phyloP scores from a whole-genome alignment of 2,797 vertebrate species.

The Helostoma temminkii region DNA sequence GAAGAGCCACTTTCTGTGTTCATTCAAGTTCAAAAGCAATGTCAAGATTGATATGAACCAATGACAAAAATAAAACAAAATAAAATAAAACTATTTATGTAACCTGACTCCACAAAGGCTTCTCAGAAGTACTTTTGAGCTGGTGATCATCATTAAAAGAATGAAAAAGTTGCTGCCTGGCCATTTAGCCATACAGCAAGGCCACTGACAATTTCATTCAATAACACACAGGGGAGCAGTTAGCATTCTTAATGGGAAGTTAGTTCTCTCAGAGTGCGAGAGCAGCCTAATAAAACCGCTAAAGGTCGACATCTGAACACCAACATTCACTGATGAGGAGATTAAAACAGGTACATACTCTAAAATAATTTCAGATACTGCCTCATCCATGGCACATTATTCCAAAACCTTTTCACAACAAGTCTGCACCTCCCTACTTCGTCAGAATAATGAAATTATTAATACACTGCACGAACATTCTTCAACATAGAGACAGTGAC shows the following conservation, averaged over 20 bases:
- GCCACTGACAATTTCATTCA: conserved; percentile 50
- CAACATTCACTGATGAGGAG: conserved; percentile 25
- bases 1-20: conserved; percentile 30
- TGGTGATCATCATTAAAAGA: conserved; percentile 44
- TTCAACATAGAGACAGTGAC: conserved; percentile 45
- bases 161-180: conserved; percentile 41
- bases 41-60: conserved; percentile 43
- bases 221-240: conserved; percentile 58
- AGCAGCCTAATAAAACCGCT: conserved; percentile 49
- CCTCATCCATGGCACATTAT: conserved; percentile 2
- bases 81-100: conserved; percentile 20
- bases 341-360: conserved; percentile 35
- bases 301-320: conserved; percentile 34
- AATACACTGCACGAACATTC: conserved; percentile 29
- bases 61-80: conserved; percentile 10
- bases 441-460: conserved; percentile 42
- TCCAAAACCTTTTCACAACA: conserved; percentile 30
- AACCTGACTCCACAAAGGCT: conserved; percentile 33
- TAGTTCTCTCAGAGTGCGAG: conserved; percentile 49
- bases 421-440: background rate
- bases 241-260: conserved; percentile 48
- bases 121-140: conserved; percentile 26
- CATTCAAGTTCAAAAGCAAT: conserved; percentile 48
- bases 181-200: conserved; percentile 40
- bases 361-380: conserved; percentile 19